Evolutionary conservation across 2,888 invertebrate genomes (phyloP).

Genomic region (Parnassius smintheus): DNA sequence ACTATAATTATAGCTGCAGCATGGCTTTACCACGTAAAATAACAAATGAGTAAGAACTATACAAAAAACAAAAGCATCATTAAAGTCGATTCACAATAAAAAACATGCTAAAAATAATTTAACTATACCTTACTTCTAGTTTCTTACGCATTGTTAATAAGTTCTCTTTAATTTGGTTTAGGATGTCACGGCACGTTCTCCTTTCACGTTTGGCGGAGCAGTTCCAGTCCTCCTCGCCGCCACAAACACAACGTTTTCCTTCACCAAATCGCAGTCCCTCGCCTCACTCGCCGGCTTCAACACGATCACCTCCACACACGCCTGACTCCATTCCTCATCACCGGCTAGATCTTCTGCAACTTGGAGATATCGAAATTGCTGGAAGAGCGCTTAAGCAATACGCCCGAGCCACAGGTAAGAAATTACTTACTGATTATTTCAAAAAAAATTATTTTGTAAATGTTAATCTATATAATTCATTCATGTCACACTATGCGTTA

Average conservation of each 20-base stretch:
- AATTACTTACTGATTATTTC: neutral
- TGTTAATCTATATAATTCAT: too few species aligned
- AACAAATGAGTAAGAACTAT: too few species aligned
- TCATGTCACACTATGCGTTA: too few species aligned
- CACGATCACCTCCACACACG: conserved; percentile 58
- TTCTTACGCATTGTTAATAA: neutral
- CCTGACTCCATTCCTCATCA: conserved; percentile 58
- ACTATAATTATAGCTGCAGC: too few species aligned
- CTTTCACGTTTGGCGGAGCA: conserved; percentile 73
- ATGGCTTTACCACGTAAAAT: too few species aligned
- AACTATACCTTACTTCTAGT: too few species aligned
- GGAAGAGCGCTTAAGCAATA: conserved; percentile 75
- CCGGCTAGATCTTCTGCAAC: conserved; percentile 60
- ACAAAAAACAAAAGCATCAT: too few species aligned
- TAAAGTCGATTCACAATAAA: too few species aligned
- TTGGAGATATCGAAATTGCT: conserved; percentile 73
- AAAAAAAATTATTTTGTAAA: neutral
- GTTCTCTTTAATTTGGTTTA: conserved; percentile 29
- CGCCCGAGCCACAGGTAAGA: conserved; percentile 71
- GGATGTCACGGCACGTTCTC: conserved; percentile 74
- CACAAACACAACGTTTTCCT: conserved; percentile 61
- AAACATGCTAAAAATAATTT: too few species aligned
- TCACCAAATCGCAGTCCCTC: conserved; percentile 69
- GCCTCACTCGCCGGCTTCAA: conserved; percentile 57
- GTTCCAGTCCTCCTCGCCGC: conserved; percentile 65